Base-by-base conservation (phyloP, 2,888 invertebrate genomes). In the Xylota segnis region DNA sequence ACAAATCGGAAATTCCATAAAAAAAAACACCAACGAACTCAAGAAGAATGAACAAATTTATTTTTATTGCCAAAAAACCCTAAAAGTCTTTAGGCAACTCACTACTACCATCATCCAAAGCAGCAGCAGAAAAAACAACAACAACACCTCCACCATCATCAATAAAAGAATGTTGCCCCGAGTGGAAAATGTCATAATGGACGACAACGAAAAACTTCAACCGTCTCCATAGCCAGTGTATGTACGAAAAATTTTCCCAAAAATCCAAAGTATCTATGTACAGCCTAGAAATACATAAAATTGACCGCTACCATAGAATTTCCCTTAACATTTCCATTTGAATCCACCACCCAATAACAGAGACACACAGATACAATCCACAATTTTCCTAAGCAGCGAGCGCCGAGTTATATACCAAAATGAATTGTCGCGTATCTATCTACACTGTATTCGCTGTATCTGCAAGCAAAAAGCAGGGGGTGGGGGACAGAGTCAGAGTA, bases 181-280 rank as follows among this genome's bases (percentile, higher is more conserved):
- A 82, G 77, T 72, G 72, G 72, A 82, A 86, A 86, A 86, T 86
- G 86, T 86, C 82, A 82, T 86, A 86, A 86, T 86, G 82, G 82
- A 66, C 79, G 72, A 72, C 74, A 61, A 74, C 50, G 82, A 63
- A 86, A 75, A 86, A 71, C 71, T 84, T 74, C 56, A 84, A 34
- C 75, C 29, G 34, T 37, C 43, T 58, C 43, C 5, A 34, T 34
- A 34, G 23, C 3, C 23, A 23, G 23, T 83, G 32, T 63, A 54
- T 54, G 43, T 56, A 65, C 56, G n/a, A 66, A 66, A 54, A 56
- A 71, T 76, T 63, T 82, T 82, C 76, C 54, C 18, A 37, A 77
- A 70, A 79, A 74, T 5, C 47, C 37, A 16, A 14, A 10, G 56
- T 56, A 72, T 50, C 10, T 61, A 50, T 34, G 5, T 23, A 18